Percentiles rank a stretch among this genome's conserved stretches.
Conservation (phyloP, 2,888 invertebrate genomes). For the Metellina segmentata region DNA sequence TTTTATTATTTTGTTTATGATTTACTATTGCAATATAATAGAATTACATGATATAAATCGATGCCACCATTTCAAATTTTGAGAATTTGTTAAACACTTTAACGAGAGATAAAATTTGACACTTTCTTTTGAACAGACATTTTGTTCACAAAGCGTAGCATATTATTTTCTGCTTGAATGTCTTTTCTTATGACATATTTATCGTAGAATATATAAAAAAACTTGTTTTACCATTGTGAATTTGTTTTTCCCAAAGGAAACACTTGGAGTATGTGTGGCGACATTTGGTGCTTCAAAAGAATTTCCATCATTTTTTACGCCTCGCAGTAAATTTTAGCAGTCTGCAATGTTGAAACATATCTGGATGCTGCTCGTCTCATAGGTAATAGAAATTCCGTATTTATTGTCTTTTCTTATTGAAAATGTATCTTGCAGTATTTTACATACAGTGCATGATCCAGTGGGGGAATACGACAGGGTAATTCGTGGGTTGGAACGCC, state of each 20-base stretch:
- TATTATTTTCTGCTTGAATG: not conserved
- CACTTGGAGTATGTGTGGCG: constrained; percentile 94
- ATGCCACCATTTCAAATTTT: not conserved
- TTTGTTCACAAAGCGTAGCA: not conserved
- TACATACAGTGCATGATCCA: no score
- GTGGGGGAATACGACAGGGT: no score
- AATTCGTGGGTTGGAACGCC: no score
- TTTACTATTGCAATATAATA: no score
- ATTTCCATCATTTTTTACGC: constrained; percentile 97
- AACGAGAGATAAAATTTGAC: not conserved
- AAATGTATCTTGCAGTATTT: not conserved
- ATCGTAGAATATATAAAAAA: not conserved
- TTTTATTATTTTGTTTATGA: no score
- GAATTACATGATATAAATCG: no score
- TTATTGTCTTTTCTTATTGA: not conserved
- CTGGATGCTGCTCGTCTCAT: constrained; percentile 89
- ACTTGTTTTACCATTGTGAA: not conserved
- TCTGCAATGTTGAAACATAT: constrained; percentile 86
- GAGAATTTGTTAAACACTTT: not conserved
- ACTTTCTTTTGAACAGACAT: not conserved
- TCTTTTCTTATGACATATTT: not conserved
- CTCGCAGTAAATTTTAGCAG: constrained; percentile 87
- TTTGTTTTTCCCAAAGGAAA: constrained; percentile 86
- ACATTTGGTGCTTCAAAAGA: constrained; percentile 85
- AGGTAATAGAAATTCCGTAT: constrained; percentile 77